These are phyloP conservation scores for Cerastis rubricosa DNA, from an alignment of 2,888 invertebrate species.

Conservation along the genomic window DNA sequence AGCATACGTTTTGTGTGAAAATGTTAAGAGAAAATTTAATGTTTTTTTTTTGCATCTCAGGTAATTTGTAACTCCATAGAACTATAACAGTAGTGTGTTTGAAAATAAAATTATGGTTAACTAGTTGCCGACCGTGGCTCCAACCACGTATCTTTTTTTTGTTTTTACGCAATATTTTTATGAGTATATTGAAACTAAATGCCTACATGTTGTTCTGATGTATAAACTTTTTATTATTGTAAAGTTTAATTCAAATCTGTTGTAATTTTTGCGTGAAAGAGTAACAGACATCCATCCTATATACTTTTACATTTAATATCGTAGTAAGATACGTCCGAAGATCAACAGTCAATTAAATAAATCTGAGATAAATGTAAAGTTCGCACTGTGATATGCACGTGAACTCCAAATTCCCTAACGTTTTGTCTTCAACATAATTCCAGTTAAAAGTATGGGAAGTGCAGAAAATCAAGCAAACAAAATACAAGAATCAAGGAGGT, in stretches of 20 bases:
- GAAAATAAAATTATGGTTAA: not conserved
- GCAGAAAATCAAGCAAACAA: conserved; percentile 8
- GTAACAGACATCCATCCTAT: not conserved
- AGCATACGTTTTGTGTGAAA: not conserved
- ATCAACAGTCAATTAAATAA: not conserved
- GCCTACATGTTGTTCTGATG: not conserved
- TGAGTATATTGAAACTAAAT: not conserved
- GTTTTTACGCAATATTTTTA: no score
- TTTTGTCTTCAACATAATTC: conserved; percentile 5
- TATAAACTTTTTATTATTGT: not conserved
- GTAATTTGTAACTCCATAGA: not conserved
- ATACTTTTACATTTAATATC: not conserved
- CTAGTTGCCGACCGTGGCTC: not conserved
- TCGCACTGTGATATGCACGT: not conserved
- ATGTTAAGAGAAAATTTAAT: not conserved
- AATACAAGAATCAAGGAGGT: conserved; percentile 26
- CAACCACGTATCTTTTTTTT: no score
- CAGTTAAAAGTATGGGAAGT: conserved; percentile 41
- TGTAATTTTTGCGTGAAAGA: not conserved
- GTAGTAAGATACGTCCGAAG: not conserved
- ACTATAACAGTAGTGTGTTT: not conserved
- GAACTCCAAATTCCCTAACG: not conserved
- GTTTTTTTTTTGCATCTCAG: not conserved
- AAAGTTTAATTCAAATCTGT: not conserved
- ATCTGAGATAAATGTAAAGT: not conserved